Evolutionary conservation across 2,797 vertebrate species (phyloP).

Genomic region (Ispidina lecontei): DNA sequence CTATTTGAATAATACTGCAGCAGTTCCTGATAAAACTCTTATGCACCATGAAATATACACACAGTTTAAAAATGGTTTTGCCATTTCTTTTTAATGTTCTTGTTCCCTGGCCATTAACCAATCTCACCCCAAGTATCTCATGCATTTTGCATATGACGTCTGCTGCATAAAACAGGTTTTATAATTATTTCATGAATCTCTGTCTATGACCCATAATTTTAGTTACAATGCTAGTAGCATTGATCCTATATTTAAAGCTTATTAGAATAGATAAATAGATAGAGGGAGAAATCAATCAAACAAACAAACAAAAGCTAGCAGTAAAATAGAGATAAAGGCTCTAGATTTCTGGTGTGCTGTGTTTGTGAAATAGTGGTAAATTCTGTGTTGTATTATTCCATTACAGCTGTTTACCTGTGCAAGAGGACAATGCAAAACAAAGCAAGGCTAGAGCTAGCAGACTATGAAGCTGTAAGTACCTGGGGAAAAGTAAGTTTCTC

Average conservation of each 20-base stretch:
- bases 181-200: conserved; percentile 35
- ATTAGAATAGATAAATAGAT: too few relatives aligned
- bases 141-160: conserved; percentile 13
- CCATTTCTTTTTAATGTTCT: not conserved
- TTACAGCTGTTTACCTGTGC: conserved; percentile 97
- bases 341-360: not conserved
- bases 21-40: not conserved
- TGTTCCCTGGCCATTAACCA: not conserved
- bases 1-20: not conserved
- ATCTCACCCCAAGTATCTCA: not conserved
- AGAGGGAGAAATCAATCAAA: not conserved
- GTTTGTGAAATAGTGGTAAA: conserved; percentile 22
- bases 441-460: conserved; percentile 95
- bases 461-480: conserved; percentile 95
- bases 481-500: not conserved
- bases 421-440: conserved; percentile 99
- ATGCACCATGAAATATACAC: not conserved
- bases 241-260: not conserved
- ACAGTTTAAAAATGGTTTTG: not conserved
- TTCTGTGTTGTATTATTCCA: conserved; percentile 33
- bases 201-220: not conserved
- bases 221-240: not conserved
- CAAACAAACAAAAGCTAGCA: not conserved
- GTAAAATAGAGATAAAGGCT: not conserved
- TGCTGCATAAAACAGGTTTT: conserved; percentile 11